Evolutionary conservation across 2,113 vertebrate genomes (phyloP).

Genomic region (Asarcornis scutulata): DNA sequence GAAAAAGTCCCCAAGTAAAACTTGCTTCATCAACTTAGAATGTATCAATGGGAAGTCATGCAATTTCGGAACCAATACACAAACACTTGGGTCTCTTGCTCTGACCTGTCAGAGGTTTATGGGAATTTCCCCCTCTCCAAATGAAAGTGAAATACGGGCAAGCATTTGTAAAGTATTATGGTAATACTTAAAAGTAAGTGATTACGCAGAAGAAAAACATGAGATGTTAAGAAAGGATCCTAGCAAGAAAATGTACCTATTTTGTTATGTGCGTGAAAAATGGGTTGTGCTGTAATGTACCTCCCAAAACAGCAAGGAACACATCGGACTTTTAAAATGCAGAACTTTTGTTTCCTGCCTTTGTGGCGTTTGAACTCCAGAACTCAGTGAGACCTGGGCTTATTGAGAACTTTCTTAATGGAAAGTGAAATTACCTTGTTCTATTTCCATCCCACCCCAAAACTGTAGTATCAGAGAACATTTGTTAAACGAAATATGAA

Average conservation of each 20-base stretch:
- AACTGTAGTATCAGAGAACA: neutral
- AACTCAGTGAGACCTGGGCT: neutral
- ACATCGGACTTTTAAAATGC: rapidly evolving
- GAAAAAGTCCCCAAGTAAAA: neutral
- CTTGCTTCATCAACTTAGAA: neutral
- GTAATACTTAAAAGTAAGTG: neutral
- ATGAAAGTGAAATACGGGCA: neutral
- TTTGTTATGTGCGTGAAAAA: neutral
- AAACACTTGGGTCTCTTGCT: neutral
- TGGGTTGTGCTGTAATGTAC: neutral
- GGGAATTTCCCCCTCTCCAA: neutral
- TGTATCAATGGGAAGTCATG: neutral
- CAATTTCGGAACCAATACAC: neutral
- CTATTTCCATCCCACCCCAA: neutral
- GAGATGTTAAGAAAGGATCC: neutral
- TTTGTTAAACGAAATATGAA: neutral
- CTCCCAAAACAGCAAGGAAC: no score
- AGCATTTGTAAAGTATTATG: neutral
- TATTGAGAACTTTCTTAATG: neutral
- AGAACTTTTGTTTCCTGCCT: neutral
- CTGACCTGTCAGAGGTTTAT: neutral
- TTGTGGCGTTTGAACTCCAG: neutral
- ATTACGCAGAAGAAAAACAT: neutral
- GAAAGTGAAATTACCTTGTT: neutral
- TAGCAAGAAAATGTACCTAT: neutral